Evolutionary conservation across 2,113 vertebrate genomes (phyloP), one percentile per base, ranked within the genome.

Genomic region (Larimichthys crocea): DNA sequence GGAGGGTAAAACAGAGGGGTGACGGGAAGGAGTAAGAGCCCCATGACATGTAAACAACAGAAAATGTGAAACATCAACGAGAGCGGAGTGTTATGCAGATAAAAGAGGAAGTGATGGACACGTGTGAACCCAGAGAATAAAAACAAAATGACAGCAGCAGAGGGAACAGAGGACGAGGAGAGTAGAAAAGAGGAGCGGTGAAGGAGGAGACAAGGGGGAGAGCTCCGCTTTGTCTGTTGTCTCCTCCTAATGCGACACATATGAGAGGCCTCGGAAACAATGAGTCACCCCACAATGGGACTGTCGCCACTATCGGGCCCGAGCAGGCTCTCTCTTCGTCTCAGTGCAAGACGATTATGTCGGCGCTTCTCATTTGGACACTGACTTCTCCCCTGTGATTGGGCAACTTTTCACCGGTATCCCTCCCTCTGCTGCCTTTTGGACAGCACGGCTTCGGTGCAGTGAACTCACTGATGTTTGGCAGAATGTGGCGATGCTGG

Each of bases 211-310:
- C 26, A 16, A 44, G 53, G 50, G 35, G 57, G 72, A 67, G 60
- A 62, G 31, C 64, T 79, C 53, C 62, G 55, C 80, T 88, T 86
- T 90, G 84, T 91, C 86, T 83, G 77, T 89, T 80, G 76, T 91
- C 89, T 89, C 75, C 71, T 88, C 57, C 80, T 93, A 93, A 93
- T 92, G 89, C 70, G 59, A 88, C 85, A 70, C 90, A 92, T 86
- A 83, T 89, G 88, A 89, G 82, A 79, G 79, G 79, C 79, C 66
- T 84, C 49, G 92, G 92, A 93, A 92, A 93, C 89, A 92, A 82
- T 94, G 92, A 93, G 82, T 93, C 92, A 92, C 79, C 55, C 64
- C 65, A 40, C 75, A 88, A 71, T 31, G 59, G 82, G 80, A 82
- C 79, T 55, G 87, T 90, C 86, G 74, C 90, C 89, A 61, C 91